phyloP scores from a whole-genome alignment of 2,113 vertebrate genomes.

The Oreochromis spilurus region DNA sequence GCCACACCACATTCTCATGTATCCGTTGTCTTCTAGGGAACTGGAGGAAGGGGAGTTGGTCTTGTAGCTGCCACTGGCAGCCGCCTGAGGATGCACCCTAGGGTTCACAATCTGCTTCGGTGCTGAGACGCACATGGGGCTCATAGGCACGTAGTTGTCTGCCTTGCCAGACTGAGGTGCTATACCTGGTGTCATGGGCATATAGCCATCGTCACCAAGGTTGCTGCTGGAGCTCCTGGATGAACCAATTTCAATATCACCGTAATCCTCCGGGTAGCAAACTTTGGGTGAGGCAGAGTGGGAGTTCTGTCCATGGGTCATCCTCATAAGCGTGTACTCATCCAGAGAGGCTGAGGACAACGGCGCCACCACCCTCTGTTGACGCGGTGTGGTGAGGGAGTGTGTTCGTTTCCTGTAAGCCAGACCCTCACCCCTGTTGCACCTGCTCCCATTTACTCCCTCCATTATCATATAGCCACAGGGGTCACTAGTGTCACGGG shows the following conservation, averaged over 20 bases:
- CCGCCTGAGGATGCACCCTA: constrained; percentile 63
- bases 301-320: constrained; percentile 77
- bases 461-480: constrained; percentile 91
- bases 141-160: constrained; percentile 87
- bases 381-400: constrained; percentile 84
- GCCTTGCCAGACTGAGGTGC: constrained; percentile 51
- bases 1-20: constrained; percentile 91
- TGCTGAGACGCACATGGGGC: constrained; percentile 86
- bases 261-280: constrained; percentile 89
- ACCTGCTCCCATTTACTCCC: constrained; percentile 54
- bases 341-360: constrained; percentile 89
- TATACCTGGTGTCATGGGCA: constrained; percentile 89
- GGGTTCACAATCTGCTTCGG: constrained; percentile 89
- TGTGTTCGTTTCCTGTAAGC: constrained; percentile 86
- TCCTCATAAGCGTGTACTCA: constrained; percentile 86
- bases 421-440: constrained; percentile 35
- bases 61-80: constrained; percentile 59
- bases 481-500: constrained; percentile 75
- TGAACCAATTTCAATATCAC: constrained; percentile 85
- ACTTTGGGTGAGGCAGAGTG: constrained; percentile 80
- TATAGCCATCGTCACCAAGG: constrained; percentile 82
- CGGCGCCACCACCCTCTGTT: constrained; percentile 75
- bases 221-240: constrained; percentile 78
- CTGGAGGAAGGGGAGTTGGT: constrained; percentile 76
- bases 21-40: constrained; percentile 84